phyloP scores from a whole-genome alignment of 1,140 invertebrate genomes.

The Drosophila melanica region DNA sequence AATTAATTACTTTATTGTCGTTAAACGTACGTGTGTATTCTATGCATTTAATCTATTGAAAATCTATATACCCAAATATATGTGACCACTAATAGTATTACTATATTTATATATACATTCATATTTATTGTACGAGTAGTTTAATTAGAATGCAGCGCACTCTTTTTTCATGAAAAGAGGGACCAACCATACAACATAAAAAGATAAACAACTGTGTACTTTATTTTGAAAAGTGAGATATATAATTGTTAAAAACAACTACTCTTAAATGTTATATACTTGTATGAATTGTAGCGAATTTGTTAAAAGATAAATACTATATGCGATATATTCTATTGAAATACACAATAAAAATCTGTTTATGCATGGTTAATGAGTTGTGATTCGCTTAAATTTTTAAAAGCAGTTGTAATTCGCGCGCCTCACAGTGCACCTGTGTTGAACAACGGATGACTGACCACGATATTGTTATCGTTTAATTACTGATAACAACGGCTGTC shows the following conservation, averaged over 20 bases:
- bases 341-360: constrained; percentile 72
- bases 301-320: constrained; percentile 55
- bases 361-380: constrained; percentile 53
- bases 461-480: not conserved
- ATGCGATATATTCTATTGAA: constrained; percentile 69
- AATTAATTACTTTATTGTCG: constrained; percentile 73
- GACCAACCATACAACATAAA: constrained; percentile 67
- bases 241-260: constrained; percentile 66
- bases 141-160: constrained; percentile 65
- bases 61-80: constrained; percentile 62
- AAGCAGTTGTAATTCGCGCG: constrained; percentile 3
- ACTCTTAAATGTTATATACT: constrained; percentile 41
- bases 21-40: constrained; percentile 50
- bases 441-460: not conserved
- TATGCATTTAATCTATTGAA: constrained; percentile 75
- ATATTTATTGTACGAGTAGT: constrained; percentile 51
- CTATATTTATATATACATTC: constrained; percentile 29
- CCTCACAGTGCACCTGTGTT: not conserved
- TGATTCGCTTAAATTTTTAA: not conserved
- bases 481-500: not conserved
- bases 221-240: constrained; percentile 75
- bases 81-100: constrained; percentile 69
- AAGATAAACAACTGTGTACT: constrained; percentile 69
- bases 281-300: constrained; percentile 57
- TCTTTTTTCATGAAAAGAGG: constrained; percentile 80